phyloP scores from a whole-genome alignment of 2,113 vertebrate genomes.

The Seriola dumerili region DNA sequence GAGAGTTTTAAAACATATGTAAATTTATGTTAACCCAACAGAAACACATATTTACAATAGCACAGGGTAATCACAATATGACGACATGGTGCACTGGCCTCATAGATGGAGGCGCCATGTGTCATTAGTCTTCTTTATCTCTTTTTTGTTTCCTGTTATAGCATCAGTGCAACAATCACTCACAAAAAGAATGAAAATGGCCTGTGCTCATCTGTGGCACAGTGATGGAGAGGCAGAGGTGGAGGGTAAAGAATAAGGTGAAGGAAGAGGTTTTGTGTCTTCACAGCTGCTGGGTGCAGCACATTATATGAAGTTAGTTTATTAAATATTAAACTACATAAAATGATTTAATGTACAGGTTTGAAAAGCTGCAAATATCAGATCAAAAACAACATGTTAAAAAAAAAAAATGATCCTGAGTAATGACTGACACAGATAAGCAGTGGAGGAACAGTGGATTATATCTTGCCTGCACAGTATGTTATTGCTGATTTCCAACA shows the following conservation, averaged over 20 bases:
- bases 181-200: conserved; percentile 85
- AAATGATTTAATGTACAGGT: not conserved
- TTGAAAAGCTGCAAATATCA: not conserved
- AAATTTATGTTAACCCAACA: conserved; percentile 84
- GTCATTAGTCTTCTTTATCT: conserved; percentile 90
- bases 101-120: conserved; percentile 89
- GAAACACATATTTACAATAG: conserved; percentile 87
- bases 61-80: conserved; percentile 87
- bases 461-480: not conserved
- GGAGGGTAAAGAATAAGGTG: conserved; percentile 7
- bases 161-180: conserved; percentile 86
- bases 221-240: conserved; percentile 43
- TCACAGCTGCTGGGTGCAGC: not conserved
- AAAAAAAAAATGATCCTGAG: not conserved
- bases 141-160: conserved; percentile 83
- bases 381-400: not conserved
- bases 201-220: conserved; percentile 83
- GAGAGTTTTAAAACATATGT: conserved; percentile 76
- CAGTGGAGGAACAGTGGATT: not conserved
- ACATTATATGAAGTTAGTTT: not conserved
- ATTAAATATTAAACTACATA: not conserved
- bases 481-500: not conserved
- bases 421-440: not conserved
- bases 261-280: not conserved
- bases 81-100: conserved; percentile 82